phyloP scores from a whole-genome alignment of 2,797 vertebrate species.

The Antennarius maculatus region DNA sequence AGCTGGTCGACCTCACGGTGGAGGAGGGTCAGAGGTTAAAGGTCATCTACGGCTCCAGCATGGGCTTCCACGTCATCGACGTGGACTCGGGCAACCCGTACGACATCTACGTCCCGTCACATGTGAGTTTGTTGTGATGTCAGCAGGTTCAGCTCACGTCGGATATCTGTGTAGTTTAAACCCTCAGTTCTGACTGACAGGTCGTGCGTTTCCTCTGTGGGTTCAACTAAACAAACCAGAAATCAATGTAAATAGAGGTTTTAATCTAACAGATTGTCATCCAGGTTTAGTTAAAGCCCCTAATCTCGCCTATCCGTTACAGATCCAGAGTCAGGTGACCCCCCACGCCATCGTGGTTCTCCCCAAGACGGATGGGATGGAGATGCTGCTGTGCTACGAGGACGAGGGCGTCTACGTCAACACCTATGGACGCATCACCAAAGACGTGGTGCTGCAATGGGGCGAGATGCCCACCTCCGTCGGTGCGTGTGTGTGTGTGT shows the following conservation, averaged over 20 bases:
- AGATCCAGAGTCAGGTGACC: conserved; percentile 78
- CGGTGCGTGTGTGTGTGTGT: conserved; percentile 37
- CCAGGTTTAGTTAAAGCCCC: conserved; percentile 31
- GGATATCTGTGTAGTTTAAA: too few species aligned
- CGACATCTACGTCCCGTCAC: conserved; percentile 90
- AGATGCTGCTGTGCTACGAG: conserved; percentile 93
- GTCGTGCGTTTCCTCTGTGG: too few species aligned
- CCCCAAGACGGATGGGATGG: conserved; percentile 90
- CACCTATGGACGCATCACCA: conserved; percentile 93
- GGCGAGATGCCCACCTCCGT: conserved; percentile 98
- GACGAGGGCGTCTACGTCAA: conserved; percentile 94
- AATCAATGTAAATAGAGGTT: background rate
- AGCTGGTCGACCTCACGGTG: conserved; percentile 91
- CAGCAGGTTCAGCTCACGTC: background rate
- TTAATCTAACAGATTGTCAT: conserved; percentile 34
- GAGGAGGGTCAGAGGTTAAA: conserved; percentile 93
- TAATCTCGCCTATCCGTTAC: conserved; percentile 19
- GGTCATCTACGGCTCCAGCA: conserved; percentile 91
- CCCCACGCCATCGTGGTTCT: conserved; percentile 94
- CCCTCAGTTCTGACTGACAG: background rate
- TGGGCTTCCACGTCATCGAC: conserved; percentile 92
- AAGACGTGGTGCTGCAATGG: conserved; percentile 98
- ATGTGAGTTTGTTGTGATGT: conserved; percentile 63
- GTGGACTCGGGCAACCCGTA: conserved; percentile 94
- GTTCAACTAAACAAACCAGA: too few species aligned